These are phyloP conservation scores for Philhelius pedissequus DNA, from an alignment of 2,888 invertebrate species.

Conservation along the genomic window DNA sequence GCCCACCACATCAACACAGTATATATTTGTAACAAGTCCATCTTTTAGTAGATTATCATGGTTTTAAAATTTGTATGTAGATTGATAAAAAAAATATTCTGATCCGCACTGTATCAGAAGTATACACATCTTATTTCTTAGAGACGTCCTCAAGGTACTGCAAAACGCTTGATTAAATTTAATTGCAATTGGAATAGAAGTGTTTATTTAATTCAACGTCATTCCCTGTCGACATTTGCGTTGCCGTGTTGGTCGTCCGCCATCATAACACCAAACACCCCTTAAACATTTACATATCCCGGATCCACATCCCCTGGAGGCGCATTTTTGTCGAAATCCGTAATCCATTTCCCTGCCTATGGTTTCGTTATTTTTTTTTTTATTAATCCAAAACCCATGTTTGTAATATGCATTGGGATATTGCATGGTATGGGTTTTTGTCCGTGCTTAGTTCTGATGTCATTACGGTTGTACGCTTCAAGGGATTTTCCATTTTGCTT, in stretches of 20 bases:
- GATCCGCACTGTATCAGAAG: not conserved
- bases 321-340: conserved; percentile 47
- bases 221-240: conserved; percentile 14
- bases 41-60: no score
- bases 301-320: conserved; percentile 23
- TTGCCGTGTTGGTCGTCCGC: no score
- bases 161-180: conserved; percentile 68
- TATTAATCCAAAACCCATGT: conserved; percentile 38
- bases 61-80: no score
- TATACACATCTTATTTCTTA: conserved; percentile 2
- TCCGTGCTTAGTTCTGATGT: conserved; percentile 63
- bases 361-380: not conserved
- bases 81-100: not conserved
- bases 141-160: conserved; percentile 31
- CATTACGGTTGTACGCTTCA: conserved; percentile 65
- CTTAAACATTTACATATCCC: conserved; percentile 11
- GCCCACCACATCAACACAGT: no score
- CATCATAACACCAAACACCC: conserved; percentile 7
- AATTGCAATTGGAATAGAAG: conserved; percentile 61
- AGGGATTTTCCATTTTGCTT: conserved; percentile 60
- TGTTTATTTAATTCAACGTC: conserved; percentile 63
- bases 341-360: conserved; percentile 7
- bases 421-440: conserved; percentile 21
- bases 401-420: conserved; percentile 40
- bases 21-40: no score